Evolutionary conservation across 2,888 invertebrate species (phyloP), one percentile per base, ranked within the genome.

Genomic region (Synanthedon vespiformis): DNA sequence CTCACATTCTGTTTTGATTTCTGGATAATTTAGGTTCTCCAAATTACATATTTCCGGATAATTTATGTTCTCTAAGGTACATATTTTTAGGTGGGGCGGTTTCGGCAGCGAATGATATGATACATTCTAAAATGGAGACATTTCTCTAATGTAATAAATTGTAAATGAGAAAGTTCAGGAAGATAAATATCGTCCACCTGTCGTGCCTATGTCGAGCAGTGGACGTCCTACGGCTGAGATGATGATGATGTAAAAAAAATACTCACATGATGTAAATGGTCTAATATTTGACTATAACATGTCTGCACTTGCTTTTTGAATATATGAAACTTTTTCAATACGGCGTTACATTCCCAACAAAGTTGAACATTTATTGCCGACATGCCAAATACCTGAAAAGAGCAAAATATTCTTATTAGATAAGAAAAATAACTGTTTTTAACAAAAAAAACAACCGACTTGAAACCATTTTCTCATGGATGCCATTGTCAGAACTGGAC

Each of bases 301-400:
- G 56, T 53, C 50, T 77, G 70, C 0, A 68, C 77, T 18, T 66
- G 70, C 2, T 56, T 51, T 54, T 73, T 77, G 64, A 85, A 85
- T 14, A 53, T 48, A 2, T 68, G 60, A 53, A 76, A 68, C 3
- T 63, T 60, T 0, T 63, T 64, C 12, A 84, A 57, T 48, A 67
- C 34, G 0, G 76, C 78, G 0, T 61, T 58, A 52, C 85, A 85
- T 54, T 83, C 85, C 81, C 82, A 85, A 52, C 85, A 85, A 0
- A 85, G 55, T 0, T 67, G 64, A 3, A 72, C 52, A 11, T 61
- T 61, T 1, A 69, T 40, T 2, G 63, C 52, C 0, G 67, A 61
- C 10, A 66, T 50, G 3, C 68, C 65, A 2, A 65, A 63, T 5
- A 72, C 59, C 78, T 77, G 57, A 4, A 34, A 34, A 8, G 10